Evolutionary conservation across 2,113 vertebrate genomes (phyloP).

Genomic region (Bolborhynchus lineola): DNA sequence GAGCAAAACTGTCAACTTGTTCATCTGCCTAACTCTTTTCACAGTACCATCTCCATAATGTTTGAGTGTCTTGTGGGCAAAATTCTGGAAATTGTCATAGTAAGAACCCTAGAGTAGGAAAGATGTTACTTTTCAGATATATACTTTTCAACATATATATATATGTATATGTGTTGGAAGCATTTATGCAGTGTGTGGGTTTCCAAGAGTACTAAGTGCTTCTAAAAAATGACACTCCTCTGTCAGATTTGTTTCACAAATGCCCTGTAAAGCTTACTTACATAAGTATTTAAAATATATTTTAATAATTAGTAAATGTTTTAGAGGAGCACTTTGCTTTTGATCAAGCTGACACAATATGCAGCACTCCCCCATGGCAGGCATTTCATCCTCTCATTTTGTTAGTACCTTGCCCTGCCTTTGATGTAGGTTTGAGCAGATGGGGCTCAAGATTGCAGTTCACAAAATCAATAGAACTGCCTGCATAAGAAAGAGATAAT

Average conservation of each 20-base stretch:
- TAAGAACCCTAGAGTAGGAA: neutral
- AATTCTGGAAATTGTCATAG: neutral
- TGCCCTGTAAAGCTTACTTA: neutral
- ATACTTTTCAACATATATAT: neutral
- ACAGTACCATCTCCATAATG: neutral
- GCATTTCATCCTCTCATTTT: neutral
- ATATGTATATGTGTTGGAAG: neutral
- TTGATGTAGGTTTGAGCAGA: neutral
- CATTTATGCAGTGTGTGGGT: neutral
- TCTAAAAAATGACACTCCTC: conserved; percentile 18
- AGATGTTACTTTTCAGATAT: neutral
- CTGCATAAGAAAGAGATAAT: neutral
- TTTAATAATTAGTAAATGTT: neutral
- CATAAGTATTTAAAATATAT: neutral
- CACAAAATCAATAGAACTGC: neutral
- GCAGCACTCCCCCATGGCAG: neutral
- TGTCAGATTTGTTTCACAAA: conserved; percentile 7
- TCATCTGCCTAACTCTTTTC: neutral
- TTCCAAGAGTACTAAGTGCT: conserved; percentile 5
- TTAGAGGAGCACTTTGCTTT: neutral
- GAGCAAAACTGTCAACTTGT: neutral
- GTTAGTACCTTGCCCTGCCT: neutral
- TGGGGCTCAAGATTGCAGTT: neutral
- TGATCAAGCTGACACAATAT: neutral
- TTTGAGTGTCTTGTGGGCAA: neutral